These are phyloP conservation scores for Arenaria interpres DNA, from an alignment of 2,113 vertebrate species.

Conservation along the genomic window DNA sequence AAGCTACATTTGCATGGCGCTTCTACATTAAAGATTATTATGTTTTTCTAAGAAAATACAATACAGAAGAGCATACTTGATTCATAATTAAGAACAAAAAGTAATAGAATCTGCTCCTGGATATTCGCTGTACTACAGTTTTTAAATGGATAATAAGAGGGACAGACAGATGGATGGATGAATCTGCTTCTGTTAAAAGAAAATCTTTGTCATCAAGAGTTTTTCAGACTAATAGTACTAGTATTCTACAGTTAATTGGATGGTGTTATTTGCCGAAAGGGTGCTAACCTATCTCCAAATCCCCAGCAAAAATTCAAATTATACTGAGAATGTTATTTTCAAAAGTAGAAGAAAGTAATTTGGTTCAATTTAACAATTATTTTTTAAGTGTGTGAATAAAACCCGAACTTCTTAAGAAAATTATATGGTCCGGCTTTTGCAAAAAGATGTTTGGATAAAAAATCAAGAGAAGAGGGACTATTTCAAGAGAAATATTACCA, in stretches of 20 bases:
- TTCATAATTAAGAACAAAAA: not conserved
- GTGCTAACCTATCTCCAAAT: not conserved
- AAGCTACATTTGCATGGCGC: not conserved
- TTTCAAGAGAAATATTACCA: slow-evolving; percentile 80
- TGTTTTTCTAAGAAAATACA: not conserved
- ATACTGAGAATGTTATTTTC: not conserved
- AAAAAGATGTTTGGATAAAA: not conserved
- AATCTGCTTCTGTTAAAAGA: not conserved
- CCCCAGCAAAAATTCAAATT: not conserved
- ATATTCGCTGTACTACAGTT: not conserved
- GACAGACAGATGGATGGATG: not conserved
- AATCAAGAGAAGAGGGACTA: not conserved
- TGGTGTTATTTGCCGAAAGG: not conserved
- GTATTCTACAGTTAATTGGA: not conserved
- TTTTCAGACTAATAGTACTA: not conserved
- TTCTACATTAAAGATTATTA: not conserved
- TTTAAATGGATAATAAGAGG: not conserved
- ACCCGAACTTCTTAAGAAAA: not conserved
- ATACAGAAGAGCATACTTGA: not conserved
- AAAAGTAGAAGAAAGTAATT: not conserved
- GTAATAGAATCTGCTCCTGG: not conserved
- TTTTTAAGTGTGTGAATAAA: not conserved
- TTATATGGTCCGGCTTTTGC: not conserved
- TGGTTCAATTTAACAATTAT: not conserved
- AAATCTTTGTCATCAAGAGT: not conserved